Base-by-base conservation (phyloP, 2,113 vertebrate genomes). In the Quiscalus mexicanus region DNA sequence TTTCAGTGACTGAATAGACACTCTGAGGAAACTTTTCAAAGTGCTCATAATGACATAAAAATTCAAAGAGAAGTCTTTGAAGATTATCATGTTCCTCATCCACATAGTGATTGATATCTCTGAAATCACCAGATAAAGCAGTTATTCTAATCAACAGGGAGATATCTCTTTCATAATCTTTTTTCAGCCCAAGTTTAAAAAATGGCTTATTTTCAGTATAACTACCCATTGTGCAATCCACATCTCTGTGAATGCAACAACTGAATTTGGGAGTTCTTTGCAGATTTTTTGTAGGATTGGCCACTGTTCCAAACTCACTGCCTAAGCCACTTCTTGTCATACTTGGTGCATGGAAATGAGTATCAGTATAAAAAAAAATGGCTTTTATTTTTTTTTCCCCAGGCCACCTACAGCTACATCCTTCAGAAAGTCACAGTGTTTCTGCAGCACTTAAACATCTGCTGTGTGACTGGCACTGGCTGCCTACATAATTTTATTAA, bases 401-500 rank as follows among this genome's bases (percentile, higher is more conserved):
- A 35, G 55, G 19, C 64, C 52, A 78, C 63, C 64, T 87, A 80
- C 33, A 62, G 10, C 23, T 52, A 12, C 63, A 63, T 30, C 24
- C 31, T 74, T 89, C 52, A 70, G 56, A 92, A 89, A 89, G 62
- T 28, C 52, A 24, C 1, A 39, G 33, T 56, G 50, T 67, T 90
- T 84, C 58, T 47, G 21, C 79, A 86, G 42, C 44, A 21, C 31
- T 89, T 33, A 30, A 77, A 77, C 86, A 81, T 92, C 80, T 96
- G 60, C 39, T 68, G 6, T 58, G 47, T 91, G 59, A 77, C 68
- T 80, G 85, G 58, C 58, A 37, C 8, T 62, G n/a, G 67, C 63
- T 94, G 84, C 92, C 89, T 47, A 39, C 47, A 8, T 37, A 10
- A 82, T 93, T 77, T 63, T 37, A 65, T 82, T 88, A 64, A 93